Conservation (phyloP, 2,888 invertebrate species). For the Synergus umbraculus region DNA sequence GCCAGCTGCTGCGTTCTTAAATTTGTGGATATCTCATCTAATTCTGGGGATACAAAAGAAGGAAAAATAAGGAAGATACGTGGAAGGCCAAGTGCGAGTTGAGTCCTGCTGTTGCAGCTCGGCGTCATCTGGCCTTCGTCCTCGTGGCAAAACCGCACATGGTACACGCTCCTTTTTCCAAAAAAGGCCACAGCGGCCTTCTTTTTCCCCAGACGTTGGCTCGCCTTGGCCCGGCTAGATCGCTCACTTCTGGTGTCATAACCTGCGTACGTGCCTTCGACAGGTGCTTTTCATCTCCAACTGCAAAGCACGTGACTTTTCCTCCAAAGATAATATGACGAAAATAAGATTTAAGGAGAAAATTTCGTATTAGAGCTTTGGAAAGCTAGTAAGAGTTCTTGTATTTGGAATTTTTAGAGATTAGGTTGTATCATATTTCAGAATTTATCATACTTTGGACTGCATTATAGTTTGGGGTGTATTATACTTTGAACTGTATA, state of each 20-base stretch:
- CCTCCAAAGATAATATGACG: not conserved
- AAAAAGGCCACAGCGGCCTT: slow-evolving; percentile 52
- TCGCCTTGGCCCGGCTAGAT: slow-evolving; percentile 13
- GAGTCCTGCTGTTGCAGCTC: slow-evolving; percentile 40
- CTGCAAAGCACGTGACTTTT: slow-evolving; percentile 3
- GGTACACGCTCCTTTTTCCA: slow-evolving; percentile 55
- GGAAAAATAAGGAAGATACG: slow-evolving; percentile 17
- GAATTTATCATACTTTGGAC: not conserved
- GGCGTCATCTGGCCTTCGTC: slow-evolving; percentile 61
- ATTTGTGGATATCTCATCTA: slow-evolving; percentile 7
- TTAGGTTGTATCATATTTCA: not conserved
- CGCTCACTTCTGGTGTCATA: slow-evolving; percentile 19
- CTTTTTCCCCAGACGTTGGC: not conserved
- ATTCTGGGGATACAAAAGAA: slow-evolving; percentile 9
- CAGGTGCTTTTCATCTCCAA: slow-evolving; percentile 30
- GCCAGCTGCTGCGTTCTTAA: slow-evolving; percentile 20
- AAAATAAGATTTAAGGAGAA: not conserved
- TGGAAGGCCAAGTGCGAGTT: slow-evolving; percentile 15
- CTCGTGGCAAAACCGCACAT: slow-evolving; percentile 46
- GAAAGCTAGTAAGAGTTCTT: not conserved
- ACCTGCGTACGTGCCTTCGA: slow-evolving; percentile 12
- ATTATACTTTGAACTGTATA: no score
- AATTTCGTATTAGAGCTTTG: not conserved
- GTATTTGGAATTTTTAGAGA: not conserved
- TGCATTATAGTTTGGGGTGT: no score